A percentile compares a stretch with the other conserved stretches of the same genome.
Evolutionary conservation across 23 tunicate species (phyloP).

Genomic region (Clavelina lepadiformis): DNA sequence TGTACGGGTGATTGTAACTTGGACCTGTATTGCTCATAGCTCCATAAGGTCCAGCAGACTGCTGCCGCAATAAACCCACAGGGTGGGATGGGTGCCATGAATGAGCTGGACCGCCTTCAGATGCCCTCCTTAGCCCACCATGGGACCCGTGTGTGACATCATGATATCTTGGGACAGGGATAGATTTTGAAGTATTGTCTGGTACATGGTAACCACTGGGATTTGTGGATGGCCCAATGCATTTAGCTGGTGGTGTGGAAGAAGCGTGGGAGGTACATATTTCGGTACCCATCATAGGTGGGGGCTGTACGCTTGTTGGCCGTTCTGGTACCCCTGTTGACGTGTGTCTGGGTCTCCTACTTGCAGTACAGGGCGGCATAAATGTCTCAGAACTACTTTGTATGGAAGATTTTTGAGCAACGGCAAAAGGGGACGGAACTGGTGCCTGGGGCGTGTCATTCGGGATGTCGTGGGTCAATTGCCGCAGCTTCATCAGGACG

Average conservation of each 20-base stretch:
- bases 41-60: conserved; percentile 17
- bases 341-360: conserved; percentile 21
- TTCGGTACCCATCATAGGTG: not conserved
- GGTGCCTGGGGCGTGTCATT: not conserved
- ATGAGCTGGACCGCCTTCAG: not conserved
- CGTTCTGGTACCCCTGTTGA: conserved; percentile 28
- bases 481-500: conserved; percentile 36
- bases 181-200: too few species aligned
- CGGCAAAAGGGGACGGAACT: not conserved
- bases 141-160: too few species aligned
- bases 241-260: conserved; percentile 28
- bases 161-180: too few species aligned
- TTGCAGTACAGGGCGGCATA: conserved; percentile 9
- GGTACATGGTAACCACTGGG: too few species aligned
- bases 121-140: too few species aligned
- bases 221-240: too few species aligned
- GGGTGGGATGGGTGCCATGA: conserved; percentile 16
- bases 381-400: conserved; percentile 2
- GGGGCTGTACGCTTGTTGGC: conserved; percentile 41
- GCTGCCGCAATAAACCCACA: conserved; percentile 7
- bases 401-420: not conserved
- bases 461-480: conserved; percentile 35
- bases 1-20: too few species aligned
- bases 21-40: too few species aligned
- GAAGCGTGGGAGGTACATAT: conserved; percentile 5